phyloP scores from a whole-genome alignment of 2,113 vertebrate species.

The Rhea americana region DNA sequence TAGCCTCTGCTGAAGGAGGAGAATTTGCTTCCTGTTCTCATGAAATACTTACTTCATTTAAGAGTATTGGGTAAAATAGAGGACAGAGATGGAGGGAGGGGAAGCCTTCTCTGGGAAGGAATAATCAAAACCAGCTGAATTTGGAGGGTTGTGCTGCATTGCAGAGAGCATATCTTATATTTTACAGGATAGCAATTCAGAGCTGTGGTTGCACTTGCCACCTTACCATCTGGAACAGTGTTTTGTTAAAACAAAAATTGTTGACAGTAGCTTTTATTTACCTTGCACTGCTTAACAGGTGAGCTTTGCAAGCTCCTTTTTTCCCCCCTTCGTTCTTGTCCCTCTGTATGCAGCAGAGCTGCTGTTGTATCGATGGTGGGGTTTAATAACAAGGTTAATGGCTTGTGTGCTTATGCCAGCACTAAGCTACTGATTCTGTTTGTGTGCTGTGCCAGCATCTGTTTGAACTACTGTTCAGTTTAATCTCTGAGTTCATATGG shows the following conservation, averaged over 20 bases:
- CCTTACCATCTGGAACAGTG: neutral
- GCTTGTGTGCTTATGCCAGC: neutral
- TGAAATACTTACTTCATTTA: neutral
- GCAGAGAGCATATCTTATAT: neutral
- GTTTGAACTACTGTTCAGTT: neutral
- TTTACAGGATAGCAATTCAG: neutral
- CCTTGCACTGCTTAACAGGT: neutral
- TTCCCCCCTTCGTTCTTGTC: neutral
- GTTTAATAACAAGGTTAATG: neutral
- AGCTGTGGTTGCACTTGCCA: neutral
- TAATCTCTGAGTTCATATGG: neutral
- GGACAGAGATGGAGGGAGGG: neutral
- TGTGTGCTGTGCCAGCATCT: neutral
- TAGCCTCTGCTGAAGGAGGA: neutral
- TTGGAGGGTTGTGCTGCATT: neutral
- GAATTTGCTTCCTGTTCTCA: fast-evolving
- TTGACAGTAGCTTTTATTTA: neutral
- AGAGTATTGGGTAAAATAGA: neutral
- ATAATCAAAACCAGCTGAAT: neutral
- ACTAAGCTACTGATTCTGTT: neutral
- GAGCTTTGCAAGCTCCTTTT: neutral
- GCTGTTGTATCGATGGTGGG: fast-evolving
- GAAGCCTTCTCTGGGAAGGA: neutral
- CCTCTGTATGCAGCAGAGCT: neutral
- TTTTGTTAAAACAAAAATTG: neutral